A percentile compares a stretch with the other conserved stretches of the same genome.
Evolutionary conservation across 2,113 vertebrate species (phyloP).

Genomic region (Glaucomys volans): DNA sequence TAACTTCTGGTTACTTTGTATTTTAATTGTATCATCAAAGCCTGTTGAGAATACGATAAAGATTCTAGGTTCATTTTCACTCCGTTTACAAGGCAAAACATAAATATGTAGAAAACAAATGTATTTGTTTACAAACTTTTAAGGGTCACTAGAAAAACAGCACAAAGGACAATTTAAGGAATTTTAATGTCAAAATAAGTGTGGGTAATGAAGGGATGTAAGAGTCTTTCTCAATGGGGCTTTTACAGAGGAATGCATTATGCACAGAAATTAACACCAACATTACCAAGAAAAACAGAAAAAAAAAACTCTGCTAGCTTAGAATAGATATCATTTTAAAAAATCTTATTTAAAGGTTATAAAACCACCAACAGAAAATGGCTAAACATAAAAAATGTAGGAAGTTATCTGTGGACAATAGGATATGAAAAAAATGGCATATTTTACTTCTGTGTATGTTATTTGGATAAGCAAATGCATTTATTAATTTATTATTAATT

Average conservation of each 20-base stretch:
- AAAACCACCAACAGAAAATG: constrained; percentile 71
- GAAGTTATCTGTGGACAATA: constrained; percentile 57
- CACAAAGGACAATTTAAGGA: constrained; percentile 84
- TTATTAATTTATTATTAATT: constrained; percentile 28
- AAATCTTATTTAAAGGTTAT: constrained; percentile 64
- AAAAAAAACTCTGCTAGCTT: constrained; percentile 67
- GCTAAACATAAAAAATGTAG: neutral
- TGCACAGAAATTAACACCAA: constrained; percentile 83
- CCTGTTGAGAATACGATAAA: constrained; percentile 88
- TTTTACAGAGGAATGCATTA: constrained; percentile 85
- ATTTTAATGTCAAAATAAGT: constrained; percentile 84
- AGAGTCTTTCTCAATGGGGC: constrained; percentile 81
- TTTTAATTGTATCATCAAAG: constrained; percentile 89
- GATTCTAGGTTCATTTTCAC: constrained; percentile 87
- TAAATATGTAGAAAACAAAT: constrained; percentile 86
- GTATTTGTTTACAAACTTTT: constrained; percentile 86
- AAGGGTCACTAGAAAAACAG: constrained; percentile 84
- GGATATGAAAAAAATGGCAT: neutral
- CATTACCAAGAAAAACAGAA: constrained; percentile 61
- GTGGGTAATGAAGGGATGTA: constrained; percentile 78
- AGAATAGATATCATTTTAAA: constrained; percentile 39
- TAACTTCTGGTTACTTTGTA: constrained; percentile 91
- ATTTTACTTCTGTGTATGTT: neutral
- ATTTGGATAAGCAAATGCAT: neutral
- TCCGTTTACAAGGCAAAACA: constrained; percentile 84